Evolutionary conservation across 2,113 vertebrate species (phyloP).

Genomic region (Argyrosomus japonicus): DNA sequence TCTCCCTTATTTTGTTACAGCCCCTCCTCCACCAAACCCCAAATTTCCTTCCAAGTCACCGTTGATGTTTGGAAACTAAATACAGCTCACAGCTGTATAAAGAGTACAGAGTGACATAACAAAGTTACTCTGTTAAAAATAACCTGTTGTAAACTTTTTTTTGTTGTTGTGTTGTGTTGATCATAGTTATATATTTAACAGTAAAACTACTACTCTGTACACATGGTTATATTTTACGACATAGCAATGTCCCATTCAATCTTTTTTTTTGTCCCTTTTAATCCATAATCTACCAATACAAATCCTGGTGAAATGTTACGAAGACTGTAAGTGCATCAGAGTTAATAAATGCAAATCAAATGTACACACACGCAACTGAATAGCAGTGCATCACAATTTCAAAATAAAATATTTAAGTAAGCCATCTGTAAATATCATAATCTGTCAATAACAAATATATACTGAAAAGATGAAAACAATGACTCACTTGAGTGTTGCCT

Average conservation of each 20-base stretch:
- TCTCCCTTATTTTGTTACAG: neutral
- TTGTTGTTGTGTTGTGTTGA: neutral
- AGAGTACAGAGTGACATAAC: neutral
- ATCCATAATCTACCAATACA: neutral
- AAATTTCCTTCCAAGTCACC: conserved; percentile 4
- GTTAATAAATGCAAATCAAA: neutral
- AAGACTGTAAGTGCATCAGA: too few relatives aligned
- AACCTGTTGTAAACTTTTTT: neutral
- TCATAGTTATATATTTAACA: conserved; percentile 1
- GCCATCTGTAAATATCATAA: too few relatives aligned
- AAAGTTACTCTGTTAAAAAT: neutral
- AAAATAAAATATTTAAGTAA: too few relatives aligned
- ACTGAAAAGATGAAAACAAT: too few relatives aligned
- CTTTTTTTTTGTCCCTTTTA: neutral
- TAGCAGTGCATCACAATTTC: too few relatives aligned
- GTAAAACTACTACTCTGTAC: neutral
- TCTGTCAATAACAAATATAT: too few relatives aligned
- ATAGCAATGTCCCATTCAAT: neutral
- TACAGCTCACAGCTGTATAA: conserved; percentile 13
- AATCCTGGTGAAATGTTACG: too few relatives aligned
- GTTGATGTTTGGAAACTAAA: conserved; percentile 14
- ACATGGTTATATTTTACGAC: neutral
- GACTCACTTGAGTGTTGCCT: too few relatives aligned
- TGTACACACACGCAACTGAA: neutral
- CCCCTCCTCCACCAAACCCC: neutral